Evolutionary conservation across 2,113 vertebrate species (phyloP), one percentile per base, ranked within the genome.

Genomic region (Vireo altiloquus): DNA sequence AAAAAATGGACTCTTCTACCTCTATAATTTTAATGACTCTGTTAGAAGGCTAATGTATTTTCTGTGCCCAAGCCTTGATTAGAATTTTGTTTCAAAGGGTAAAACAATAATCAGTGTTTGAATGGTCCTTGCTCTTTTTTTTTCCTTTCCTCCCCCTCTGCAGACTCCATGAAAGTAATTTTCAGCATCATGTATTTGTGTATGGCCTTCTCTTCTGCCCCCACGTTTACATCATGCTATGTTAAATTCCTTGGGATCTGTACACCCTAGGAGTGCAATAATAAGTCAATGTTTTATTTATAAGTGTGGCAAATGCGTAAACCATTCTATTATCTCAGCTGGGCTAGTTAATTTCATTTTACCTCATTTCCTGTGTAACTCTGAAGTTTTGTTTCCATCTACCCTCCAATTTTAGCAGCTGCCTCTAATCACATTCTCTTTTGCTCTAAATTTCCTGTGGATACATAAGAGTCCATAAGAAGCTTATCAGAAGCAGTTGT

Each of bases 201-300:
- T 53, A 64, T 52, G 46, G 52, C 63, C 42, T 92, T 85, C 5
- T 10, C 10, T 89, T 94, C 63, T 92, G 49, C 53, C 63, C 42
- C 59, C 42, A 54, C 42, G 54, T 40, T 24, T 90, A 28, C 30
- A 89, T 87, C 56, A 64, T 57, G 18, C 69, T 91, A 59, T 30
- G n/a, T 71, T 93, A 57, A 84, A 82, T 93, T 95, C 53, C 57
- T 39, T 90, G 47, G 28, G 31, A 80, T 77, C n/a, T 57, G 31
- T 83, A 68, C 31, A 46, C 33, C 25, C 74, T 69, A 33, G 20
- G 89, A 89, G 30, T 63, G 31, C 77, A 96, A 72, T 83, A 94
- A 74, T 65, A 81, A 80, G 59, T 66, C 56, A 40, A 47, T 86
- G 47, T 82, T 96, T 97, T 95, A 96, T 96, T 94, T 96, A 78